These are phyloP conservation scores for Polymixis lichenea DNA, from an alignment of 2,888 invertebrate genomes.

Conservation along the genomic window DNA sequence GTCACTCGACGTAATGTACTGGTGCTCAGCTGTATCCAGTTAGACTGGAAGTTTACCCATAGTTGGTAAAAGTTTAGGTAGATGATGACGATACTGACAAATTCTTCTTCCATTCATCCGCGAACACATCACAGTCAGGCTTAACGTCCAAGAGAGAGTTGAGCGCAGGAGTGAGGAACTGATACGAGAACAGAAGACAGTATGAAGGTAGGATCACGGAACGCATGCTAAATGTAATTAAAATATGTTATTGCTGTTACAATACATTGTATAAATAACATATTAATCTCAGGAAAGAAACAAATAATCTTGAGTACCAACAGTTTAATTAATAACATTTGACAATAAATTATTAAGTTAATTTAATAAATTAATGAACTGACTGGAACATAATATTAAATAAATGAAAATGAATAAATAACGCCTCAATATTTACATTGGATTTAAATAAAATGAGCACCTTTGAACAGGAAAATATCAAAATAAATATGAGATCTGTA, in stretches of 20 bases:
- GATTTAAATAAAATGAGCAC: conserved; percentile 64
- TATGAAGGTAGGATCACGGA: too few species aligned
- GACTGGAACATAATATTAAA: conserved; percentile 62
- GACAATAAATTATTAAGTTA: conserved; percentile 75
- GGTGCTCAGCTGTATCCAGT: too few species aligned
- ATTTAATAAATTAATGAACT: conserved; percentile 61
- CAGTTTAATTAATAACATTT: conserved; percentile 83
- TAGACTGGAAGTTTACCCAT: too few species aligned
- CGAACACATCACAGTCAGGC: too few species aligned
- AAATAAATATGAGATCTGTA: conserved; percentile 80
- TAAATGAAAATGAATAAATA: conserved; percentile 66
- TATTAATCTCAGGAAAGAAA: conserved; percentile 32
- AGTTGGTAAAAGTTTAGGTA: too few species aligned
- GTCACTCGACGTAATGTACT: too few species aligned
- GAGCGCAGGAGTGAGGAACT: too few species aligned
- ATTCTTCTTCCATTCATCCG: too few species aligned
- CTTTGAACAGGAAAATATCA: conserved; percentile 56
- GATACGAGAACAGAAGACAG: too few species aligned
- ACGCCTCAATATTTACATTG: conserved; percentile 78
- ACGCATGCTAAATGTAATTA: too few species aligned
- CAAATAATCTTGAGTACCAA: conserved; percentile 77
- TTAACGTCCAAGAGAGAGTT: too few species aligned
- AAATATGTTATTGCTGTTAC: not conserved
- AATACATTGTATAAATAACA: not conserved
- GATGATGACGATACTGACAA: too few species aligned